Conservation (phyloP, 2,888 invertebrate species). For the Oscheius sp. region DNA sequence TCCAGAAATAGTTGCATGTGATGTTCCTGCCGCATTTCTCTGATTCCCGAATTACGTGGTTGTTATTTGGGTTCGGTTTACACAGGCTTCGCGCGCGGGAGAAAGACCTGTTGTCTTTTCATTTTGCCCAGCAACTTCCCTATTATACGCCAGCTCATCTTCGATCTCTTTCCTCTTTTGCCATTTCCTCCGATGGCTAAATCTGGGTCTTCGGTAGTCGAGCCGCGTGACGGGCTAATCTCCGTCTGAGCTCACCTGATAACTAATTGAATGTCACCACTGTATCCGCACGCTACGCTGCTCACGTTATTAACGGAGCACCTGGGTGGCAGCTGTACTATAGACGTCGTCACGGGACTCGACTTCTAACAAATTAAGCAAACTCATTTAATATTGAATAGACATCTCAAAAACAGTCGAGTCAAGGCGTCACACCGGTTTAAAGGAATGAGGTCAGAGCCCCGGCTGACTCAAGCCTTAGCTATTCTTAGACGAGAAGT, state of each 20-base stretch:
- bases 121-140: not conserved
- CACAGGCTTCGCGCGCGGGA: slow-evolving; percentile 15
- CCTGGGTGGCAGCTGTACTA: slow-evolving; percentile 21
- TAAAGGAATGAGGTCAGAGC: not conserved
- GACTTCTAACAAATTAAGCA: not conserved
- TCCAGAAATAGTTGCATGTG: not conserved
- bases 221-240: not conserved
- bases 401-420: too few relatives aligned
- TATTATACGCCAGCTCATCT: not conserved
- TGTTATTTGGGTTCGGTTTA: slow-evolving; percentile 28
- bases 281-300: slow-evolving; percentile 18
- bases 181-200: not conserved
- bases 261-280: slow-evolving; percentile 14
- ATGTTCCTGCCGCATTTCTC: not conserved
- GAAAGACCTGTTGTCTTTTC: slow-evolving; percentile 6
- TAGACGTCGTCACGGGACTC: not conserved
- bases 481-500: not conserved
- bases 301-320: slow-evolving; percentile 11
- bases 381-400: slow-evolving; percentile 8
- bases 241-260: slow-evolving; percentile 2
- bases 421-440: too few relatives aligned
- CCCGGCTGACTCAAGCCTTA: not conserved
- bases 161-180: not conserved
- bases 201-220: too few relatives aligned
- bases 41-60: slow-evolving; percentile 22